Base-by-base conservation (phyloP, 2,113 vertebrate species). In the Heptranchias perlo region DNA sequence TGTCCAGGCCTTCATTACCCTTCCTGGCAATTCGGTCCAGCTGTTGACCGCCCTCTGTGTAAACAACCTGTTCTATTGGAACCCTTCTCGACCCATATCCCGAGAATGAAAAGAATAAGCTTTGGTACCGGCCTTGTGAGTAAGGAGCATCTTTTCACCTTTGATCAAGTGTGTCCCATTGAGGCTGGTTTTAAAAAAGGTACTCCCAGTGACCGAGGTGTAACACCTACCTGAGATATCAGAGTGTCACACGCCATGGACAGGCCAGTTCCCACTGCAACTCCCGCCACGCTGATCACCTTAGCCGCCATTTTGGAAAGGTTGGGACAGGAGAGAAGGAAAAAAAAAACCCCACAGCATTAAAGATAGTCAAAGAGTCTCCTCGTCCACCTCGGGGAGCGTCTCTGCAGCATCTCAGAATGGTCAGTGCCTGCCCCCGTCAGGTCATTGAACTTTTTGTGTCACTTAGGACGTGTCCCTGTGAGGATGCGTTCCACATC, bases 221-320 rank as follows among this genome's bases (percentile, higher is more conserved):
- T n/a, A n/a, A n/a, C n/a, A n/a, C 35, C 52, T 84, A 96, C 95
- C 95, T 96, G 95, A 4, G 95, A 84, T 49, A 96, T 96, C 73
- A 96, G 65, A 10, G 95, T 96, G 95, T 96, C 95, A 47, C 73
- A 96, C 31, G 95, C 95, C 95, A 96, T 78, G 25, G 73, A 96
- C 47, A 96, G 73, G 13, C 95, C 95, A 0, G 84, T 87, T 25
- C 95, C 95, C 25, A 96, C 49, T 1, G 95, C 95, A 13, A 96
- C 84, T 18, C 73, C 73, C 13, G 95, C 84, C 84, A 96, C 84
- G 5, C 84, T 84, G 73, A 96, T 31, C 44, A 96, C 73, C 95
- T 96, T 39, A 21, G 65, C 13, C 62, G 13, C 62, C 62, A 47
- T 65, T 23, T 65, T 65, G 39, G 25, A 52, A 95, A 87, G 54